These are phyloP conservation scores for Tokudaia muenninki DNA, from an alignment of 2,797 vertebrate genomes.

Conservation along the genomic window DNA sequence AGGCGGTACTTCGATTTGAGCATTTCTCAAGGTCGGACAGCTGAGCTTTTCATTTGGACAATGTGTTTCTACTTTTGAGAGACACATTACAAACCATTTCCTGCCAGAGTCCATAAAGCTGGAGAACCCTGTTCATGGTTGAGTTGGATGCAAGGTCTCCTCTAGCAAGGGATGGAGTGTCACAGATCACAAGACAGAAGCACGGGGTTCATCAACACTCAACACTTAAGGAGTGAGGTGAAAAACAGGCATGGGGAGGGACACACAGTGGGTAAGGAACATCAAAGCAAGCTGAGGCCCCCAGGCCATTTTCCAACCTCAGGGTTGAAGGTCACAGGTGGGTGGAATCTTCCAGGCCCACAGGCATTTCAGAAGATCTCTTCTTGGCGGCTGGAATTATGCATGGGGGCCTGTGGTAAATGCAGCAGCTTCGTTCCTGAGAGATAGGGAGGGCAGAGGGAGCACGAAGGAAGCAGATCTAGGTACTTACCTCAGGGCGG, in stretches of 20 bases:
- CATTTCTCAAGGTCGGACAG: neutral
- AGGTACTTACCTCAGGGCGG: constrained; percentile 95
- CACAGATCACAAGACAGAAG: constrained; percentile 55
- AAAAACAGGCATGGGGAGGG: neutral
- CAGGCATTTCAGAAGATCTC: constrained; percentile 61
- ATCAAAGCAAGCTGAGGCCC: constrained; percentile 82
- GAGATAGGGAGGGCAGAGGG: constrained; percentile 67
- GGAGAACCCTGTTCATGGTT: constrained; percentile 71
- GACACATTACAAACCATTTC: constrained; percentile 71
- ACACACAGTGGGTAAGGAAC: constrained; percentile 73
- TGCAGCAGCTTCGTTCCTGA: constrained; percentile 72
- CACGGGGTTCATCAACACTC: neutral
- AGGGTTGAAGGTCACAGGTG: constrained; percentile 77
- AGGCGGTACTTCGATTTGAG: constrained; percentile 15
- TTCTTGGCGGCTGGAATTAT: neutral
- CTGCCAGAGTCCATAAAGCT: constrained; percentile 80
- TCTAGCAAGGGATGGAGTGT: constrained; percentile 36
- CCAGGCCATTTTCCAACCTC: constrained; percentile 82
- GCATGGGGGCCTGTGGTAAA: constrained; percentile 81
- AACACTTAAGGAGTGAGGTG: constrained; percentile 59
- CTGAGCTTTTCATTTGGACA: constrained; percentile 77
- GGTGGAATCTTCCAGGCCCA: constrained; percentile 73
- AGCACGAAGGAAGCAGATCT: constrained; percentile 82
- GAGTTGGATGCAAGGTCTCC: constrained; percentile 3
- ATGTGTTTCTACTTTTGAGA: constrained; percentile 66